Base-by-base conservation (phyloP, 2,888 invertebrate species). In the Pheosia gnoma region DNA sequence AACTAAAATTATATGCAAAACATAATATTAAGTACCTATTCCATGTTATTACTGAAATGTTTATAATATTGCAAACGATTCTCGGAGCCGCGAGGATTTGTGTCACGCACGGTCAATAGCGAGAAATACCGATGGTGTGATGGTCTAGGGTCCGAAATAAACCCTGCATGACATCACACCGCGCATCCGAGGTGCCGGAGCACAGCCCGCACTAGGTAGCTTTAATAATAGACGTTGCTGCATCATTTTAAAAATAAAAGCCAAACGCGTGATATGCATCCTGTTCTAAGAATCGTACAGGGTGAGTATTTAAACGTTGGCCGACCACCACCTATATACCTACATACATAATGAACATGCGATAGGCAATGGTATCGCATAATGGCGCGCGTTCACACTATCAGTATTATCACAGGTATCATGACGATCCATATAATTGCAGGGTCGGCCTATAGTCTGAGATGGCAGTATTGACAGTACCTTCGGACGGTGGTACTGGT, bases 101-200 rank as follows among this genome's bases (percentile, higher is more conserved):
- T 76, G 75, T 75, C 79, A 81, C 81, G 78, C 77, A 75, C 68
- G 65, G 61, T 67, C 61, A 75, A 57, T 76, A 74, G 62, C 67
- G 59, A 68, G 69, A 79, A 81, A 71, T 72, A 60, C 56, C 49
- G 59, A 55, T 58, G 38, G 59, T 62, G 61, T 49, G 59, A 59
- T 59, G 64, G 60, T 67, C 65, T 62, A 65, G 66, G 65, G 59
- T 64, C 65, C 67, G 65, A 70, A 80, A 77, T 77, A 78, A 76
- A 75, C 72, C 60, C 67, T 70, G 53, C 61, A 71, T 78, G 77
- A 80, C 72, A 68, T 76, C 78, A 78, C 65, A 69, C 49, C 58
- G 58, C 63, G 58, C 59, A 59, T 60, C 67, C 60, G 62, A 71
- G 60, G 67, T 56, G 63, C 61, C 62, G 56, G 58, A 57, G 57